These are phyloP conservation scores for Mus pahari DNA, from an alignment of 2,113 vertebrate genomes.

Conservation along the genomic window DNA sequence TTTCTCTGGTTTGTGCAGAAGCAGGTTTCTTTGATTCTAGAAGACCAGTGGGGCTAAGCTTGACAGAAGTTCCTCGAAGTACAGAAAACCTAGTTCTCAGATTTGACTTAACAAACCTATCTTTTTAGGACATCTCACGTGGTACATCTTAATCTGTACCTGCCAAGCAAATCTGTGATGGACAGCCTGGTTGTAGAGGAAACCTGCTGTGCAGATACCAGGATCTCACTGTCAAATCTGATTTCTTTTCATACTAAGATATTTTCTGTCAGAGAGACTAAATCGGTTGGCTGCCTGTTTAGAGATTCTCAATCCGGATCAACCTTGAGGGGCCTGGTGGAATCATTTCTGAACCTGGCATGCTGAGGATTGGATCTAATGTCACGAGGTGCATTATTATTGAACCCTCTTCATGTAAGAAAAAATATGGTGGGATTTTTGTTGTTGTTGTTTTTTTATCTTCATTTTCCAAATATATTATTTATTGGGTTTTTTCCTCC, in stretches of 20 bases:
- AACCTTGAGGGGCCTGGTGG: neutral
- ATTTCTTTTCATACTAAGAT: constrained; percentile 40
- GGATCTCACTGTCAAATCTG: constrained; percentile 13
- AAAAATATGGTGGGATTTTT: neutral
- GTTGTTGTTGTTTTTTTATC: neutral
- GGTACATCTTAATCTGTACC: neutral
- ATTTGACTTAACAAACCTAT: neutral
- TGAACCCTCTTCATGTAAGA: neutral
- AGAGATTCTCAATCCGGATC: constrained; percentile 1
- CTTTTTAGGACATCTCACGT: neutral
- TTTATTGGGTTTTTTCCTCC: neutral
- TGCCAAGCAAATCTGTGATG: constrained; percentile 15
- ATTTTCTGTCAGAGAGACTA: neutral
- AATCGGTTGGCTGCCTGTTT: neutral
- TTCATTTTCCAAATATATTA: neutral
- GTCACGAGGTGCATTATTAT: neutral
- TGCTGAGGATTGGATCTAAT: neutral
- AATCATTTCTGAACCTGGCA: constrained; percentile 16
- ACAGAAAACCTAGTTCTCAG: constrained; percentile 25
- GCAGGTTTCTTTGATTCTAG: neutral
- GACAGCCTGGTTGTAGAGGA: constrained; percentile 1
- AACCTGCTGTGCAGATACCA: neutral
- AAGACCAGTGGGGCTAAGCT: constrained; percentile 10
- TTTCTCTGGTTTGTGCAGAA: neutral
- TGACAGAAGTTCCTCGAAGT: constrained; percentile 10